These are phyloP conservation scores for Psilopsiagon aurifrons DNA, from an alignment of 2,113 vertebrate genomes.

Conservation along the genomic window DNA sequence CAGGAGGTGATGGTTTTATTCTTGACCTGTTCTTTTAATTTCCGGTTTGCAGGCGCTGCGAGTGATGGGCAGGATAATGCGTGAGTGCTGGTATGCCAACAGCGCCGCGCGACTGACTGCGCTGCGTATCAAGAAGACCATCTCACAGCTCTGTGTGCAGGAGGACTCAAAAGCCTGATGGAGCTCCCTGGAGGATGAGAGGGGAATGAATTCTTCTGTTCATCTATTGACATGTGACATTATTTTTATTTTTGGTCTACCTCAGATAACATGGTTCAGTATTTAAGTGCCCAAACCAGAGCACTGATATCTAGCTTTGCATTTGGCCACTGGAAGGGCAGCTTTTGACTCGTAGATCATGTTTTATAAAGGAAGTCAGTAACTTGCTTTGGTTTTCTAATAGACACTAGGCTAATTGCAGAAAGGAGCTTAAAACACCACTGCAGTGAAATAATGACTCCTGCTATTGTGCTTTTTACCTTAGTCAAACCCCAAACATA, in stretches of 20 bases:
- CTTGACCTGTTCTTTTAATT: background rate
- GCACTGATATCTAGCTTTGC: background rate
- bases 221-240: background rate
- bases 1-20: rapidly evolving
- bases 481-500: background rate
- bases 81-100: slow-evolving; percentile 93
- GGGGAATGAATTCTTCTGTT: background rate
- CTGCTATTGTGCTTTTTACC: background rate
- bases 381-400: background rate
- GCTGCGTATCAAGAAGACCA: slow-evolving; percentile 94
- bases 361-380: background rate
- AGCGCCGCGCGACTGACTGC: slow-evolving; percentile 90
- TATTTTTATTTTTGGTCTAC: slow-evolving; percentile 66
- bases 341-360: background rate
- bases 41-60: slow-evolving; percentile 81
- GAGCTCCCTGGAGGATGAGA: background rate
- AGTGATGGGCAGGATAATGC: slow-evolving; percentile 93
- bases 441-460: background rate
- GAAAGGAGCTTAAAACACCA: background rate
- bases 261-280: slow-evolving; percentile 59
- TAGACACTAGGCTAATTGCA: background rate
- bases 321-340: background rate
- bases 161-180: slow-evolving; percentile 78
- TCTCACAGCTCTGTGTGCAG: slow-evolving; percentile 85
- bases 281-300: slow-evolving; percentile 6